Evolutionary conservation across 2,888 invertebrate genomes (phyloP), one percentile per base, ranked within the genome.

Genomic region (Lottia gigantea): DNA sequence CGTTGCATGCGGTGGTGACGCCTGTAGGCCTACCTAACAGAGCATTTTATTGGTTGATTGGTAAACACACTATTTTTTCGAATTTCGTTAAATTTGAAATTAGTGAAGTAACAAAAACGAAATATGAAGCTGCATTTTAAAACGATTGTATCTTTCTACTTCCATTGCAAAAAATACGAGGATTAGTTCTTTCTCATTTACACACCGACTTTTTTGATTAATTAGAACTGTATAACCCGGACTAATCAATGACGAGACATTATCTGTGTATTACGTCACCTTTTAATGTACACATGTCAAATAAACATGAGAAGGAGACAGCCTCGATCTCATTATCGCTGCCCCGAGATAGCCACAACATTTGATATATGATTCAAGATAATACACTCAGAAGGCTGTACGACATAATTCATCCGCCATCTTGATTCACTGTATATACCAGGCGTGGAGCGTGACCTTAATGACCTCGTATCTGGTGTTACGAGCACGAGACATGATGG

Each of bases 251-350:
- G 40, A 40, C 40, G 40, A 40, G 40, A 40, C 55, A 55, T 55
- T 55, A 55, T 55, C 55, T 12, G 55, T 55, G 23, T 55, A 55
- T 23, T 55, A 55, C 55, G 55, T 55, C 55, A 23, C 55, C 55
- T 23, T 12, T 40, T 23, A 23, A 23, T 55, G 55, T 23, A 19
- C 55, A 23, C 55, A 23, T 55, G 55, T 23, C 55, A 55, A 55
- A 55, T 55, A 55, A 55, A 55, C 55, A 55, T 12, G 19, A 11
- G 19, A 3, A 23, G 23, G 19, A 19, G 55, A 55, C 55, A 23
- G 23, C 23, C 8, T 19, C 19, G 8, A 55, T 23, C 55, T 19
- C 55, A 23, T 55, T 55, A 55, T 55, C 55, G 2, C 12, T 23
- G 55, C 19, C 23, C 55, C 23, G 11, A 23, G 23, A 19, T 55